Conservation (phyloP, 2,113 vertebrate genomes). For the Silurus glanis region DNA sequence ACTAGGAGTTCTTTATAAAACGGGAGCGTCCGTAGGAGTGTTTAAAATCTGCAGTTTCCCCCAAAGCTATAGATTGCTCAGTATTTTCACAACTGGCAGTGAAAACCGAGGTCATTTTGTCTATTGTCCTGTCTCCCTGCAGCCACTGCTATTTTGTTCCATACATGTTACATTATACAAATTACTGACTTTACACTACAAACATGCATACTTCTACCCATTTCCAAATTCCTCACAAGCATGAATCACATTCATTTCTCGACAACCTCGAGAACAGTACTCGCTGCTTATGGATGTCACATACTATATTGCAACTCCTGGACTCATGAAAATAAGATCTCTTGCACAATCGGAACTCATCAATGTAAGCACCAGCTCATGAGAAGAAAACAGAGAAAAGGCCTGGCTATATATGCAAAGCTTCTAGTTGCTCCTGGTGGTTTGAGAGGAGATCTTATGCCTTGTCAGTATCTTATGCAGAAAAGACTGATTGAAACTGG, state of each 20-base stretch:
- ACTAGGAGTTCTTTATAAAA: not conserved
- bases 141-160: not conserved
- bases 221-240: not conserved
- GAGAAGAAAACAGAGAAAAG: not conserved
- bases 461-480: not conserved
- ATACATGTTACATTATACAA: not conserved
- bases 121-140: not conserved
- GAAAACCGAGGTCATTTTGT: not conserved
- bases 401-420: not conserved
- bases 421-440: not conserved
- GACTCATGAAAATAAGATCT: not conserved
- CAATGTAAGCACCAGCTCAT: not conserved
- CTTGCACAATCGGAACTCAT: conserved; percentile 13
- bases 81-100: not conserved
- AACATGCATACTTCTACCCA: not conserved
- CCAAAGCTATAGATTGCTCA: not conserved
- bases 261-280: not conserved
- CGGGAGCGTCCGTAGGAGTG: not conserved
- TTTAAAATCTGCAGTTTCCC: not conserved
- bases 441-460: not conserved
- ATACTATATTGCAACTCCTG: not conserved
- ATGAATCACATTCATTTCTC: conserved; percentile 12
- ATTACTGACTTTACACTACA: not conserved
- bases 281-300: not conserved
- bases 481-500: not conserved